Evolutionary conservation across 1,140 invertebrate genomes (phyloP).

Genomic region (Sarcophaga peregrina): DNA sequence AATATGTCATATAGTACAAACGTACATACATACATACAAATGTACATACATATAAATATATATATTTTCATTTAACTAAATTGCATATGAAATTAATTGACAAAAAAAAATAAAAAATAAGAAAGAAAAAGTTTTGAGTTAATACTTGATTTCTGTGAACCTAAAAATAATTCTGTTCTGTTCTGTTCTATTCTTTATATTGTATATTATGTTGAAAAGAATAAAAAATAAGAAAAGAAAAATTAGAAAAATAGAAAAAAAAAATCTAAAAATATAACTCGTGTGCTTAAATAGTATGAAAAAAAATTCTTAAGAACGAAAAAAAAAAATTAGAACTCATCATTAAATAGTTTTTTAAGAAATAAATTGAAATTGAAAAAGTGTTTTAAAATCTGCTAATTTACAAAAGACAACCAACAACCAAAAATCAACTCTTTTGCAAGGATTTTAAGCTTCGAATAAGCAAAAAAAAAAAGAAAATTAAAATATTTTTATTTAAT

Average conservation of each 20-base stretch:
- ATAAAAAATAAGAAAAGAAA: too few species aligned
- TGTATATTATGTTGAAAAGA: slow-evolving; percentile 30
- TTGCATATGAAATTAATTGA: background rate
- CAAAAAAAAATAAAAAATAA: background rate
- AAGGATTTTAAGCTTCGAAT: background rate
- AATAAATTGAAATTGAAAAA: background rate
- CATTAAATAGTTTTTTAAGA: background rate
- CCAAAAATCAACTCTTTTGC: background rate
- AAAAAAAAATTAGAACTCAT: background rate
- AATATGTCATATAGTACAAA: too few species aligned
- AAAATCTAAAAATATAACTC: slow-evolving; percentile 29
- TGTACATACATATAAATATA: too few species aligned
- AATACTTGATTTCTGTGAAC: slow-evolving; percentile 53
- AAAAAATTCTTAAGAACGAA: background rate
- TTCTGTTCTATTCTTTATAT: slow-evolving; percentile 10
- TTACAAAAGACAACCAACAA: too few species aligned
- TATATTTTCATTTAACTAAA: background rate
- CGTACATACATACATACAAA: background rate
- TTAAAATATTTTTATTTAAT: too few species aligned
- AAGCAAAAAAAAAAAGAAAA: background rate
- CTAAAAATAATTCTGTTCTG: slow-evolving; percentile 63
- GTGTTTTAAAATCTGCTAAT: background rate
- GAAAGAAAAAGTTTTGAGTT: slow-evolving; percentile 33
- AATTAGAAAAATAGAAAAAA: background rate
- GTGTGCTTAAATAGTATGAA: slow-evolving; percentile 22